phyloP scores from a whole-genome alignment of 1,140 invertebrate species.

The Matsumurasca onukii region DNA sequence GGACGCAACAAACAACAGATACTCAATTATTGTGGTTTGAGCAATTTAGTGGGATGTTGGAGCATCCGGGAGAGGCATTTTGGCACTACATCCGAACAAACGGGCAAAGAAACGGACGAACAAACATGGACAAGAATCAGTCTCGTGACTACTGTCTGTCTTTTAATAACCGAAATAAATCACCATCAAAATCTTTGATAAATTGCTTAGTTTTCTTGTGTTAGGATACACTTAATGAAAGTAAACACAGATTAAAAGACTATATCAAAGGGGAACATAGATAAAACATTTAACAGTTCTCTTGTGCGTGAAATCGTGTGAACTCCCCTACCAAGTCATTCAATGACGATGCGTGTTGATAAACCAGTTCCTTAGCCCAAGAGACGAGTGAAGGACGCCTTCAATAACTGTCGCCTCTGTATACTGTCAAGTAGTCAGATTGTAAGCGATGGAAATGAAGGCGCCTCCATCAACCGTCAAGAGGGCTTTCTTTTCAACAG shows the following conservation, averaged over 20 bases:
- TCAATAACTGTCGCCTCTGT: too few relatives aligned
- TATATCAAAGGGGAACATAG: conserved; percentile 21
- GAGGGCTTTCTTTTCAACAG: too few relatives aligned
- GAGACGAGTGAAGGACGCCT: too few relatives aligned
- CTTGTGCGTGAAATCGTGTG: conserved; percentile 14
- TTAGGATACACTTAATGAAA: background rate
- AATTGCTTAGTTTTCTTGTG: conserved; percentile 9
- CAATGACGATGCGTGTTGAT: too few relatives aligned
- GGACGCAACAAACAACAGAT: conserved; percentile 13
- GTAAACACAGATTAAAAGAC: conserved; percentile 18
- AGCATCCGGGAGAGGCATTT: conserved; percentile 17
- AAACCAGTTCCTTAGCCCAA: too few relatives aligned
- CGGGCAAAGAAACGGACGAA: too few relatives aligned
- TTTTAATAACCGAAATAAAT: conserved; percentile 5
- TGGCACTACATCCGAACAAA: conserved; percentile 20
- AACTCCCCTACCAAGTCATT: too few relatives aligned
- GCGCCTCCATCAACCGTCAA: too few relatives aligned
- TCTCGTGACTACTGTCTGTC: background rate
- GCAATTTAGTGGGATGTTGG: conserved; percentile 18
- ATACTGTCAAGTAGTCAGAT: too few relatives aligned
- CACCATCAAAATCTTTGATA: conserved; percentile 11
- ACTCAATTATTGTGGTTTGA: conserved; percentile 25
- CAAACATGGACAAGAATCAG: background rate
- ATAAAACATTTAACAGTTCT: conserved; percentile 20
- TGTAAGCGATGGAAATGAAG: too few relatives aligned